phyloP scores from a whole-genome alignment of 2,113 vertebrate species.

The Megaleporinus macrocephalus region DNA sequence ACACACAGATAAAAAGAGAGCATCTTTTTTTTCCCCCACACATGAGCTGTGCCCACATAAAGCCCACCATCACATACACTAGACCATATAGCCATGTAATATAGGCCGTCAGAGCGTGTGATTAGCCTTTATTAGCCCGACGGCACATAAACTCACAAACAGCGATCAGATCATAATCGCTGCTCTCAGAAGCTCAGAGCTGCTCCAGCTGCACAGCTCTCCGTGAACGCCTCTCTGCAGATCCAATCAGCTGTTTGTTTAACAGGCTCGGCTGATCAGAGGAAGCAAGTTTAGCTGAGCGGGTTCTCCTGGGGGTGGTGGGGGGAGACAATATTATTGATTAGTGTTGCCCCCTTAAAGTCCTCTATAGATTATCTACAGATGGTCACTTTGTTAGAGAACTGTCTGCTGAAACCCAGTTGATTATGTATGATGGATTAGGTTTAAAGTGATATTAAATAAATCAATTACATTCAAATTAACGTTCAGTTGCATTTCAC shows the following conservation, averaged over 20 bases:
- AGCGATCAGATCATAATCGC: background rate
- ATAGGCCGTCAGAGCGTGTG: background rate
- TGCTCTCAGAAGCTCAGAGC: background rate
- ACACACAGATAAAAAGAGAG: background rate
- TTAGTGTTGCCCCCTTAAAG: too few species aligned
- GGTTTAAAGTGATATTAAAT: too few species aligned
- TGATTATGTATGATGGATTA: too few species aligned
- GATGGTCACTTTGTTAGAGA: too few species aligned
- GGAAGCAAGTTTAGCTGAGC: background rate
- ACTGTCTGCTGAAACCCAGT: too few species aligned
- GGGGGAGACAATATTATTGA: too few species aligned
- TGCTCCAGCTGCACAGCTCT: background rate
- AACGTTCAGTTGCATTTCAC: too few species aligned
- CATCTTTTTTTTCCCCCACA: background rate
- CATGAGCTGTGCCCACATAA: background rate
- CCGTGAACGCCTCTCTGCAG: background rate
- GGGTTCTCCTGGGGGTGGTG: too few species aligned
- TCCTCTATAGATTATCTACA: too few species aligned
- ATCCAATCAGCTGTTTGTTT: background rate
- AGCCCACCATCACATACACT: background rate
- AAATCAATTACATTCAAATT: too few species aligned
- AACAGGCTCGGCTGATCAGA: too few species aligned
- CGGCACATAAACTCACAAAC: background rate
- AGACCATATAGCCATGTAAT: background rate
- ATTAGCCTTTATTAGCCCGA: background rate